Evolutionary conservation across 1,140 invertebrate species (phyloP), one percentile per base, ranked within the genome.

Genomic region (Meloidogyne hapla): DNA sequence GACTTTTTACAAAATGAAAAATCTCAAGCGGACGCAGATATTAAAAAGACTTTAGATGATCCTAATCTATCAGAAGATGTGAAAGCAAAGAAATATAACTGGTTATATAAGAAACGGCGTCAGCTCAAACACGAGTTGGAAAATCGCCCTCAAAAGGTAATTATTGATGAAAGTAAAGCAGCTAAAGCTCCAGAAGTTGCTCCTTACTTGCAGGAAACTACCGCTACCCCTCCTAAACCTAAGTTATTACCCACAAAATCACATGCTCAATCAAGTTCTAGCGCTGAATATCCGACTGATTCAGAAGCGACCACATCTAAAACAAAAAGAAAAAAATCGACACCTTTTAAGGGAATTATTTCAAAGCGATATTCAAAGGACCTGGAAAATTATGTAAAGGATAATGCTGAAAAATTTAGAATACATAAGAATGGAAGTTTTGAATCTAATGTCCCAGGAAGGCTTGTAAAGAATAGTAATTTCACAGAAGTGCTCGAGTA

Each of bases 121-220:
- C 69, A 71, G 21, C 33, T 71, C 21, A 69, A 72, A 79, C 5
- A 45, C 15, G 2, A 38, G 65, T 33, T 77, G 2, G 69, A 71
- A 62, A 71, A 71, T 56, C 48, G 26, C 0, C 69, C 69, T 2
- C 69, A 70, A 62, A 70, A 70, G 26, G 69, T 70, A 5, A 23
- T 70, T n/a, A 26, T 70, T n/a, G 69, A 70, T 25, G 62, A 61
- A 56, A 6, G 12, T 5, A 18, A 23, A 23, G 12, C 69, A 0
- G n/a, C n/a, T n/a, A 15, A n/a, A 6, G 21, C 21, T n/a, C 33
- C 33, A 3, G 33, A 33, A 33, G 23, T 71, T n/a, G 33, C 69
- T 2, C 42, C 69, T 3, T 71, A 71, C 62, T 40, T 71, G 69
- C 42, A 56, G 13, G 33, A 33, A 33, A 33, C 4, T 8, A 33